A percentile compares a stretch with the other conserved stretches of the same genome.
Evolutionary conservation across 1,140 invertebrate genomes (phyloP).

Genomic region (Drosophila tani): DNA sequence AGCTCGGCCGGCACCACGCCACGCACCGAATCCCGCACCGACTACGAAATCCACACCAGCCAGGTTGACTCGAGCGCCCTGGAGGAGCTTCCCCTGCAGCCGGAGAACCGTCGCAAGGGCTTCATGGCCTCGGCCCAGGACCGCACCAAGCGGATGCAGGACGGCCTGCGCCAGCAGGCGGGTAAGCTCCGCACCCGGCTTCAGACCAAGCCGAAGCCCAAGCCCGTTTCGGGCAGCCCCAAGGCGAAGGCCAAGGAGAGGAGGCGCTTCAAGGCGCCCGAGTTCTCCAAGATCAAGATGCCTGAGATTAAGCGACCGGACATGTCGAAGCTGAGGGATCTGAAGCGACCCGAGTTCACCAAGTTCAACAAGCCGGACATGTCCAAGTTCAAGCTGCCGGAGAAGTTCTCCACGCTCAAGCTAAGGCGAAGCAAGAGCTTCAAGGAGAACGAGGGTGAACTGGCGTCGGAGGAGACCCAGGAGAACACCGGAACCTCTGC

Average conservation of each 20-base stretch:
- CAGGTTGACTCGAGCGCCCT: slow-evolving; percentile 88
- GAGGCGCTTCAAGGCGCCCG: slow-evolving; percentile 76
- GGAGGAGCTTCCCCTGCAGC: slow-evolving; percentile 88
- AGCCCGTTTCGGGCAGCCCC: slow-evolving; percentile 82
- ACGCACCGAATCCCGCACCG: slow-evolving; percentile 87
- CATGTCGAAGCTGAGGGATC: slow-evolving; percentile 86
- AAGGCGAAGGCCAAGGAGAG: slow-evolving; percentile 82
- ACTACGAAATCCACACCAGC: slow-evolving; percentile 89
- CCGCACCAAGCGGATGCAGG: slow-evolving; percentile 86
- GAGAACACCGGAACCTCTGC: slow-evolving; percentile 27
- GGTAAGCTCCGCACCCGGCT: slow-evolving; percentile 88
- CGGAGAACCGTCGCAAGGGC: slow-evolving; percentile 86
- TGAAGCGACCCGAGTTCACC: slow-evolving; percentile 82
- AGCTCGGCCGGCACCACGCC: slow-evolving; percentile 85
- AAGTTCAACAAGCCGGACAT: slow-evolving; percentile 86
- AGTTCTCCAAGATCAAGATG: slow-evolving; percentile 85
- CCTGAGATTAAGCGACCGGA: slow-evolving; percentile 88
- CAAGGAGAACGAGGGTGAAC: slow-evolving; percentile 72
- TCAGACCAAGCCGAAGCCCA: slow-evolving; percentile 81
- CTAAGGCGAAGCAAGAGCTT: slow-evolving; percentile 79
- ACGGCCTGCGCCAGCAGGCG: slow-evolving; percentile 87
- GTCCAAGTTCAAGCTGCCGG: slow-evolving; percentile 88
- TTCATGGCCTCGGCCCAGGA: slow-evolving; percentile 86
- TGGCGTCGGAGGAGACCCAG: slow-evolving; percentile 43
- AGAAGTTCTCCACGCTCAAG: slow-evolving; percentile 85